Evolutionary conservation across 1,140 invertebrate genomes (phyloP), one percentile per base, ranked within the genome.

Genomic region (Coelopa frigida): DNA sequence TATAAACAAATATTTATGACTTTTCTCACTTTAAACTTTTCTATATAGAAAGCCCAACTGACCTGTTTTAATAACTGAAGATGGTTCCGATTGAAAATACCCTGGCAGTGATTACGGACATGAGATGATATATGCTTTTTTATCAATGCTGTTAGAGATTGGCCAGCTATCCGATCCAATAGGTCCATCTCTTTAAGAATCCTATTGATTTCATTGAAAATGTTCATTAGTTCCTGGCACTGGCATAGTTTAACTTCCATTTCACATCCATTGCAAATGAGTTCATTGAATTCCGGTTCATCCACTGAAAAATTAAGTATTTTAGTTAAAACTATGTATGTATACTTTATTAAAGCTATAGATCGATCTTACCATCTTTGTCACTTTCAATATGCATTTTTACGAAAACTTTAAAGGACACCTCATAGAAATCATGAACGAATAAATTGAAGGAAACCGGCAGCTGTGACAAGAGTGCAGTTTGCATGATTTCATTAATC

Each of bases 61-160:
- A 83, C 83, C 53, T 79, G 78, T 73, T 90, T 82, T 4, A 93
- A 70, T 36, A 75, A 73, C 5, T 70, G 62, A 22, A 92, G 74
- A 54, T 88, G 83, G 1, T 85, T 86, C 11, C 79, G 78, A 72
- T 92, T 85, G 72, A 90, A 92, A 50, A 81, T 86, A 40, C 85
- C 85, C 58, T 85, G 82, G 59, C 89, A 93, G 0, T 81, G 79
- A 52, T 81, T 80, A 56, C 81, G 78, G 7, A 94, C 84, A 57
- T 93, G 83, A 55, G 76, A 76, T 64, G 87, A 79, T 40, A 94
- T 92, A 55, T 83, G 78, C 50, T 82, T 70, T 58, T 90, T 85
- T 38, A 91, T 88, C 36, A 92, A 76, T 37, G 78, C 79, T 8
- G 87, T 90, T 7, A 93, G 72, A 5, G 87, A 81, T 63, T 87